Evolutionary conservation across 1,140 invertebrate species (phyloP), one percentile per base, ranked within the genome.

Genomic region (Archivesica marissinica): DNA sequence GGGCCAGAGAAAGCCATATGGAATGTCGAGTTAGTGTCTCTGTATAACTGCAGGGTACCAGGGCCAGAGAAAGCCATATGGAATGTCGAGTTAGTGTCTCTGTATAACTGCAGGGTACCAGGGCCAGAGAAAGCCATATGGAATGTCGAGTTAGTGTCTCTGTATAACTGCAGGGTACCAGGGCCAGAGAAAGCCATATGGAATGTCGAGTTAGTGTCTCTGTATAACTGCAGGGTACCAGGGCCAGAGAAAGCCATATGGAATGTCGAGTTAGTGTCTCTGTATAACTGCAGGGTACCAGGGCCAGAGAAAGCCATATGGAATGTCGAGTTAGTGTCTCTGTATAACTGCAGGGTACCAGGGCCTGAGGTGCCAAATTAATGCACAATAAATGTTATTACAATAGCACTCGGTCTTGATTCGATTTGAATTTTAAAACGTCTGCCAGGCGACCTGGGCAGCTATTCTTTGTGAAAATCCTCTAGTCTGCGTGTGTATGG

Each of bases 301-400:
- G 50, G 50, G 17, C 50, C 17, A 4, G 17, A 20, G 50, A n/a
- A 7, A n/a, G 20, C 23, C 23, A 7, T 52, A n/a, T 52, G 20
- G 23, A 52, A 23, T 52, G 17, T 52, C 23, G 4, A 4, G 23
- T n/a, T 52, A 52, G 4, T 17, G 4, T n/a, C n/a, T n/a, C n/a
- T n/a, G n/a, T n/a, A n/a, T n/a, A n/a, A n/a, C 23, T n/a, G 23
- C 50, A n/a, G 59, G 30, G 30, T n/a, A 35, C 59, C 59, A 35
- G 33, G 33, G 17, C n/a, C 2, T 35, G 13, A 64, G 59, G 38
- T 64, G 1, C 38, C n/a, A 25, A 35, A 64, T 64, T 64, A 35
- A 64, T 64, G 59, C n/a, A 64, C 33, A 64, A 64, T 64, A 64
- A 64, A 64, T 35, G 28, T 64, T 64, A 35, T 64, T 64, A 64